phyloP scores from a whole-genome alignment of 1,140 invertebrate genomes.

The Aphelinus certus region DNA sequence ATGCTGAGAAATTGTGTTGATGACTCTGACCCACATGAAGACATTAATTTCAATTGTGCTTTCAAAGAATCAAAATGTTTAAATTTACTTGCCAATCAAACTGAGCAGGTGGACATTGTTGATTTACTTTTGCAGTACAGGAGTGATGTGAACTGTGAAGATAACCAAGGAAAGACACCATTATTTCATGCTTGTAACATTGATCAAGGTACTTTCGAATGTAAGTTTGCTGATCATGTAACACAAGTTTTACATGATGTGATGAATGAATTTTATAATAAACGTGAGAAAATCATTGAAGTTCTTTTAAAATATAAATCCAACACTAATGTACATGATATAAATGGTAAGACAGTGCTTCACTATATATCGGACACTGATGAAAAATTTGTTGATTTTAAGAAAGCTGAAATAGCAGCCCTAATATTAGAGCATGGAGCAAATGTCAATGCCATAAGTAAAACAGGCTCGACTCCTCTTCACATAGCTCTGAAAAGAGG shows the following conservation, averaged over 20 bases:
- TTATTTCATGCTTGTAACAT: constrained; percentile 27
- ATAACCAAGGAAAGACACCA: constrained; percentile 17
- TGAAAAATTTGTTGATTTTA: not conserved
- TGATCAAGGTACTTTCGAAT: constrained; percentile 11
- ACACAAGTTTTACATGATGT: not conserved
- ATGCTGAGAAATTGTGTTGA: constrained; percentile 6
- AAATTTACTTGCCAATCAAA: constrained; percentile 1
- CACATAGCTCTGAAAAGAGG: constrained; percentile 20
- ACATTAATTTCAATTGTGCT: not conserved
- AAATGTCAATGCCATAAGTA: constrained; percentile 20
- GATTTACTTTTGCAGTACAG: constrained; percentile 8
- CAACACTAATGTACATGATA: constrained; percentile 12
- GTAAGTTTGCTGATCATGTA: not conserved
- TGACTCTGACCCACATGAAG: not conserved
- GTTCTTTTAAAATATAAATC: constrained; percentile 7
- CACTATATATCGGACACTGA: constrained; percentile 1
- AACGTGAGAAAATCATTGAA: constrained; percentile 6
- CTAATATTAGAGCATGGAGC: constrained; percentile 2
- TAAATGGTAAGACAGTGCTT: constrained; percentile 9
- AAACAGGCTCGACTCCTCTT: constrained; percentile 13
- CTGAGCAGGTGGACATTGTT: constrained; percentile 21
- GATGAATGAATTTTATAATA: constrained; percentile 1
- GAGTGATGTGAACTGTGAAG: constrained; percentile 4
- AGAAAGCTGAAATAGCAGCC: constrained; percentile 3
- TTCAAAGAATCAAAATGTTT: not conserved